Percentiles rank a stretch among this genome's conserved stretches.
phyloP scores from a whole-genome alignment of 2,888 invertebrate species.

The Bellardia pandia region DNA sequence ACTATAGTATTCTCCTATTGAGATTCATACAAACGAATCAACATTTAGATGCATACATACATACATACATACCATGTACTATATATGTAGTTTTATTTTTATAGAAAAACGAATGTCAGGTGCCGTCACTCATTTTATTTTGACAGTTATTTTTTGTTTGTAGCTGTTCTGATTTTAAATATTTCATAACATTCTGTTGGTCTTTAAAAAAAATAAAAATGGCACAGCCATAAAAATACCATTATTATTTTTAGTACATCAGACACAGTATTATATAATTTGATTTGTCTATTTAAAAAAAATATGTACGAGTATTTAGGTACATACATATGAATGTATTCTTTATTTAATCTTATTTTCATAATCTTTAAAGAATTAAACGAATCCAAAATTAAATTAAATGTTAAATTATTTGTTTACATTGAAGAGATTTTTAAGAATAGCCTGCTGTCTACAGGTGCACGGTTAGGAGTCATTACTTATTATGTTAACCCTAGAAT shows the following conservation, averaged over 20 bases:
- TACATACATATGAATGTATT: constrained; percentile 10
- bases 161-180: constrained; percentile 47
- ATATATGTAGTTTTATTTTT: constrained; percentile 5
- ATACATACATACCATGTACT: not conserved
- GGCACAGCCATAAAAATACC: constrained; percentile 1
- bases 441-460: not conserved
- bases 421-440: not conserved
- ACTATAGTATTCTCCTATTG: not conserved
- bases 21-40: not conserved
- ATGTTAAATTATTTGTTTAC: not conserved
- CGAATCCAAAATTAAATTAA: not conserved
- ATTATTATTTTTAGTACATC: constrained; percentile 53
- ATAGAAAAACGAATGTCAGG: constrained; percentile 63
- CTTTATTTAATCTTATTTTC: not conserved
- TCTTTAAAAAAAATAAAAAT: constrained; percentile 45
- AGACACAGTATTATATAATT: constrained; percentile 59
- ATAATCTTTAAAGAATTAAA: not conserved
- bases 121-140: constrained; percentile 70
- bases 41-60: constrained; percentile 1
- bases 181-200: constrained; percentile 64
- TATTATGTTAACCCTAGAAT: no score
- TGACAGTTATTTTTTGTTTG: constrained; percentile 52
- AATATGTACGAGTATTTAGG: not conserved
- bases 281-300: constrained; percentile 48
- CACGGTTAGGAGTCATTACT: not conserved